A percentile compares a stretch with the other conserved stretches of the same genome.
Conservation (phyloP, 1,140 invertebrate species). For the Solenopsis invicta region DNA sequence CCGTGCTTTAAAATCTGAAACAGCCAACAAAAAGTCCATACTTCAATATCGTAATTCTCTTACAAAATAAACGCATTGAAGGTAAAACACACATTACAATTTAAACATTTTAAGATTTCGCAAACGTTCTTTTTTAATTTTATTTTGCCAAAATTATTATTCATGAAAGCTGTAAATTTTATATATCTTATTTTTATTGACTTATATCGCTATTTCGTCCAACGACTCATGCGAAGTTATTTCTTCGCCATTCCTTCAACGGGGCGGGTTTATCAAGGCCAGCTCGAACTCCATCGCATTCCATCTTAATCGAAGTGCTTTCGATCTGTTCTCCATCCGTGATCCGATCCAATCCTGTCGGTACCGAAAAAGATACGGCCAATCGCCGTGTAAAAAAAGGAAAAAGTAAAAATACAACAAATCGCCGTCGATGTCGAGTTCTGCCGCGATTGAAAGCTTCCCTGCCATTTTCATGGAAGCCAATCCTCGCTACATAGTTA, state of each 20-base stretch:
- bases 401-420: slow-evolving; percentile 47
- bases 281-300: slow-evolving; percentile 32
- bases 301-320: slow-evolving; percentile 49
- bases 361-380: slow-evolving; percentile 29
- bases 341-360: slow-evolving; percentile 35
- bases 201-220: background rate
- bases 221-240: background rate
- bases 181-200: slow-evolving; percentile 1
- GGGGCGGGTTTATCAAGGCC: slow-evolving; percentile 40
- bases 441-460: slow-evolving; percentile 43
- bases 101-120: background rate
- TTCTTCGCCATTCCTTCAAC: background rate
- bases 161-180: background rate
- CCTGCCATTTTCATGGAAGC: slow-evolving; percentile 60
- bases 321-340: slow-evolving; percentile 27
- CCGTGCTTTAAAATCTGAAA: background rate
- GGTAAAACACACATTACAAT: background rate
- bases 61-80: background rate
- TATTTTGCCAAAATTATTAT: slow-evolving; percentile 7
- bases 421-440: slow-evolving; percentile 44
- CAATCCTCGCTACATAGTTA: slow-evolving; percentile 51
- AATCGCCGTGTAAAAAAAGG: slow-evolving; percentile 12
- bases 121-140: background rate
- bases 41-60: background rate
- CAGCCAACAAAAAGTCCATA: background rate